Evolutionary conservation across 2,888 invertebrate species (phyloP).

Genomic region (Noctua janthe): DNA sequence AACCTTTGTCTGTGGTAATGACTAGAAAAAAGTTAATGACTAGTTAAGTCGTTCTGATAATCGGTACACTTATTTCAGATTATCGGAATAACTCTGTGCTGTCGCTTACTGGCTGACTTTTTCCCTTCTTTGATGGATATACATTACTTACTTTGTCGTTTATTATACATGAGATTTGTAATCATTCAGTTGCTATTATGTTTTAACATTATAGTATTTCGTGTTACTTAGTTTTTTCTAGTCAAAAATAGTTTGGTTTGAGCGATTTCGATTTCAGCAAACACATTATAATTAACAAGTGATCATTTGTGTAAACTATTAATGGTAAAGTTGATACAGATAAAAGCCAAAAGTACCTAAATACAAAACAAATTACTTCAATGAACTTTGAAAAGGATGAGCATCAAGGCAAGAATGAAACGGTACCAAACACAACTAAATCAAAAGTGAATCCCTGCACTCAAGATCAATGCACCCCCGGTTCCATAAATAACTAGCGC

Average conservation of each 20-base stretch:
- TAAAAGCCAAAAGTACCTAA: neutral
- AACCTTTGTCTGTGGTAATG: slow-evolving; percentile 67
- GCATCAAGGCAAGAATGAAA: slow-evolving; percentile 4
- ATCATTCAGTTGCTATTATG: neutral
- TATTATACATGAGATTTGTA: neutral
- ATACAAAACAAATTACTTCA: neutral
- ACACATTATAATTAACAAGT: neutral
- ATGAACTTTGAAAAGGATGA: neutral
- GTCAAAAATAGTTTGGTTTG: neutral
- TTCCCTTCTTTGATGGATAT: slow-evolving; percentile 18
- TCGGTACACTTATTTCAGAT: slow-evolving; percentile 41
- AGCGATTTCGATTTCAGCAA: neutral
- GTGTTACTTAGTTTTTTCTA: neutral
- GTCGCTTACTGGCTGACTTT: neutral
- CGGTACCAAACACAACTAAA: slow-evolving; percentile 28
- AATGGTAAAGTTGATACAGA: neutral
- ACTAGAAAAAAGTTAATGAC: slow-evolving; percentile 69
- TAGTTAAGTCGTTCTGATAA: slow-evolving; percentile 63
- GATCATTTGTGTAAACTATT: neutral
- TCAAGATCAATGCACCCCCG: slow-evolving; percentile 82
- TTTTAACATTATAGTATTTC: neutral
- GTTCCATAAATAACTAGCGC: slow-evolving; percentile 78
- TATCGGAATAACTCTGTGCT: slow-evolving; percentile 31
- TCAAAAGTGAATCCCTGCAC: slow-evolving; percentile 52
- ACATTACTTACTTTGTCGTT: neutral